These are phyloP conservation scores for Oryzias woworae DNA, from an alignment of 2,113 vertebrate genomes.

Conservation along the genomic window DNA sequence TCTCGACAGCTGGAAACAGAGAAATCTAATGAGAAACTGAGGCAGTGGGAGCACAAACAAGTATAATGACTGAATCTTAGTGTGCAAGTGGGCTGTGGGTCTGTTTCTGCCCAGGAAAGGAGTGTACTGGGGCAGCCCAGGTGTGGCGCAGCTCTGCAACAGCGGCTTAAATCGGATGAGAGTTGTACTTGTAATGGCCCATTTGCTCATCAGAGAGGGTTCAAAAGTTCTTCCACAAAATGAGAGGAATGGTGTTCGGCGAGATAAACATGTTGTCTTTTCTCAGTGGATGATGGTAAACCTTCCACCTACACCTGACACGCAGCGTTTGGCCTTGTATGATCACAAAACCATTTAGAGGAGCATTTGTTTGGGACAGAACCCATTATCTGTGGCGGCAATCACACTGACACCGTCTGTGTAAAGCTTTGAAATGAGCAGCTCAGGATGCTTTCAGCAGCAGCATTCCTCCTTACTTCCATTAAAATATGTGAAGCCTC, in stretches of 20 bases:
- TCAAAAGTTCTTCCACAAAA: conserved; percentile 36
- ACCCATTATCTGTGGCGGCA: not conserved
- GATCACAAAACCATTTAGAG: conserved; percentile 3
- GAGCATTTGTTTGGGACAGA: conserved; percentile 8
- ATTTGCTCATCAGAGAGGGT: conserved; percentile 37
- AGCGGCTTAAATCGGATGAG: conserved; percentile 17
- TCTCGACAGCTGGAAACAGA: conserved; percentile 17
- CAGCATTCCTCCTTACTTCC: not conserved
- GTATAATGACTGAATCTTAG: conserved; percentile 8
- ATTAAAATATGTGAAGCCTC: conserved; percentile 13
- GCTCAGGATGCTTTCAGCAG: not conserved
- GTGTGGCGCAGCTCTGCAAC: conserved; percentile 8
- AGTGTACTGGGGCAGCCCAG: not conserved
- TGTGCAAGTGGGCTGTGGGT: conserved; percentile 17
- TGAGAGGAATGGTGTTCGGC: conserved; percentile 15
- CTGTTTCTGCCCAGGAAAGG: not conserved
- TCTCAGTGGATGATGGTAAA: conserved; percentile 6
- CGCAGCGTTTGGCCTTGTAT: conserved; percentile 5
- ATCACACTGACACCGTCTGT: not conserved
- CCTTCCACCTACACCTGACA: conserved; percentile 1
- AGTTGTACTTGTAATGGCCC: conserved; percentile 10
- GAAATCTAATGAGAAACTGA: conserved; percentile 26
- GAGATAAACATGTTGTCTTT: conserved; percentile 27
- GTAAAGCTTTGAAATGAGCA: not conserved
- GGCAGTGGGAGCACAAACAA: conserved; percentile 36